A percentile compares a stretch with the other conserved stretches of the same genome.
Evolutionary conservation across 2,888 invertebrate genomes (phyloP).

Genomic region (Slavum lentiscoides): DNA sequence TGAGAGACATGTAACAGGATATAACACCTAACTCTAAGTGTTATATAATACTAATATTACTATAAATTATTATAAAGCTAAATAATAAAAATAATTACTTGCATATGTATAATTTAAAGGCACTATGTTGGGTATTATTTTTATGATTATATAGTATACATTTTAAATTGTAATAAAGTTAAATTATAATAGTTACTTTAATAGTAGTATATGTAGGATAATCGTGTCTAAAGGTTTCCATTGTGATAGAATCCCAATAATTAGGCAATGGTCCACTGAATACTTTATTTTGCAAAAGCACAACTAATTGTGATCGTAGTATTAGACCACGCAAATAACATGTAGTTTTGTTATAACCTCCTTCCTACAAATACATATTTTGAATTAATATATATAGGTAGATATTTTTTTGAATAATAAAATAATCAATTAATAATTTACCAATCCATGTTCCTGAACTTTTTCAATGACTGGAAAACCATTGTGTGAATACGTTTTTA

Average conservation of each 20-base stretch:
- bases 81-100: too few species aligned
- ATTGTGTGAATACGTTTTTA: conserved; percentile 81
- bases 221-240: conserved; percentile 80
- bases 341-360: conserved; percentile 63
- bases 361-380: conserved; percentile 2
- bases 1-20: too few species aligned
- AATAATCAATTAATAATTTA: conserved; percentile 21
- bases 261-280: conserved; percentile 72
- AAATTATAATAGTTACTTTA: conserved; percentile 63
- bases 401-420: not conserved
- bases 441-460: conserved; percentile 26
- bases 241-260: conserved; percentile 59
- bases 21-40: too few species aligned
- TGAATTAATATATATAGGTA: not conserved
- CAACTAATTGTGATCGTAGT: conserved; percentile 87
- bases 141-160: too few species aligned
- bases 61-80: too few species aligned
- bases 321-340: conserved; percentile 88
- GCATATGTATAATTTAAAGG: too few species aligned
- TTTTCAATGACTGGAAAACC: conserved; percentile 89
- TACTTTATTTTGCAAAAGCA: conserved; percentile 79
- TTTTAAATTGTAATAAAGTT: not conserved
- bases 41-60: too few species aligned
- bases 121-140: too few species aligned
- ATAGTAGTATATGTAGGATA: conserved; percentile 88